Evolutionary conservation across 1,140 invertebrate species (phyloP).

Genomic region (Colletes gigas): DNA sequence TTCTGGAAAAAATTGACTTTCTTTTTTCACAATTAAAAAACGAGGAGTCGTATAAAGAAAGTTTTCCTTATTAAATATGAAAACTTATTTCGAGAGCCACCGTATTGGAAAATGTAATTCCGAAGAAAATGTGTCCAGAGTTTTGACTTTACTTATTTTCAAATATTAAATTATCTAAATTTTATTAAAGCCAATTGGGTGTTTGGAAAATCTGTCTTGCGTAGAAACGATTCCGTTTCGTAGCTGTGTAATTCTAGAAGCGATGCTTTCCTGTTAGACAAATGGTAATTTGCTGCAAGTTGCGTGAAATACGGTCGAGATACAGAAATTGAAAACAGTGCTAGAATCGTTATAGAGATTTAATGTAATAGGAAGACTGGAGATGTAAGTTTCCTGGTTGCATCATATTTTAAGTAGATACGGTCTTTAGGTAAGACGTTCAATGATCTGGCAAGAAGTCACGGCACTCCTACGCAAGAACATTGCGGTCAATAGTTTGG

Average conservation of each 20-base stretch:
- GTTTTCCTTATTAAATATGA: too few relatives aligned
- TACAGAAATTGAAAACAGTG: background rate
- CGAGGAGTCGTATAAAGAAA: too few relatives aligned
- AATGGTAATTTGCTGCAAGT: background rate
- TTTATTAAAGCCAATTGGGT: too few relatives aligned
- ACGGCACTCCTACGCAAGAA: constrained; percentile 36
- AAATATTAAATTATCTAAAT: too few relatives aligned
- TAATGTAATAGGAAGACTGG: constrained; percentile 5
- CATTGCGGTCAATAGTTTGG: constrained; percentile 40
- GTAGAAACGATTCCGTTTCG: background rate
- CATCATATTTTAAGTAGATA: constrained; percentile 32
- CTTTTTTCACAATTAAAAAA: too few relatives aligned
- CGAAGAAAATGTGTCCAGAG: too few relatives aligned
- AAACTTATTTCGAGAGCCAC: too few relatives aligned
- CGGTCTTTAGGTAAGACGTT: constrained; percentile 40
- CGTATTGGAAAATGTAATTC: background rate
- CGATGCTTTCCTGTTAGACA: background rate
- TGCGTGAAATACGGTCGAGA: background rate
- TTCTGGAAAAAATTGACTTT: too few relatives aligned
- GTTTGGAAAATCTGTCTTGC: background rate
- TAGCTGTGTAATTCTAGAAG: background rate
- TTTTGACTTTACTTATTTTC: too few relatives aligned
- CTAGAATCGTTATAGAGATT: constrained; percentile 7
- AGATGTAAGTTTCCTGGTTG: constrained; percentile 20
- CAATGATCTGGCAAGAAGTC: constrained; percentile 43